Conservation (phyloP, 2,888 invertebrate genomes). For the Standfussiana lucernea region DNA sequence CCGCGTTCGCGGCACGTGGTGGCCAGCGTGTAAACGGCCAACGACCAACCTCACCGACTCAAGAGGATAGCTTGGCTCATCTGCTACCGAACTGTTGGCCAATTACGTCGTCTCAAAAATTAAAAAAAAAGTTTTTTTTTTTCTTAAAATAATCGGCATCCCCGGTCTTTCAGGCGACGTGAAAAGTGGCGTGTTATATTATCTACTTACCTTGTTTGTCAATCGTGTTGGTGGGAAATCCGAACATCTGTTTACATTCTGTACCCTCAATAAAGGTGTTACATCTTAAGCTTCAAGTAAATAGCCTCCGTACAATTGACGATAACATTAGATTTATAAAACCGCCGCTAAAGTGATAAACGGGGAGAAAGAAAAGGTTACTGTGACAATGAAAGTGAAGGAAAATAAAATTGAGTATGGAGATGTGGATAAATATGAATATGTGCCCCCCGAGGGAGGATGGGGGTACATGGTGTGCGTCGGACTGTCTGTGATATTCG, state of each 20-base stretch:
- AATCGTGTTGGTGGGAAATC: slow-evolving; percentile 84
- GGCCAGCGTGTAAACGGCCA: slow-evolving; percentile 36
- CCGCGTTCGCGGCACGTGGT: slow-evolving; percentile 44
- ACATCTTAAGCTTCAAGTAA: slow-evolving; percentile 79
- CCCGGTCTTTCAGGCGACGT: slow-evolving; percentile 23
- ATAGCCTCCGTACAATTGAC: slow-evolving; percentile 75
- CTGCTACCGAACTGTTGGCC: slow-evolving; percentile 69
- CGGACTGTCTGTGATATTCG: slow-evolving; percentile 92
- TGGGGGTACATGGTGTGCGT: slow-evolving; percentile 93
- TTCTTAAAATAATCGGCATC: not conserved
- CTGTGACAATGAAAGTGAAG: slow-evolving; percentile 78
- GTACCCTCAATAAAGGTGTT: slow-evolving; percentile 82
- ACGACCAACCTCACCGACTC: slow-evolving; percentile 52
- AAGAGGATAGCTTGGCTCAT: slow-evolving; percentile 69
- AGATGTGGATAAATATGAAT: slow-evolving; percentile 82
- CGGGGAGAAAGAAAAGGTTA: slow-evolving; percentile 51
- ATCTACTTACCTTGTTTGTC: slow-evolving; percentile 77
- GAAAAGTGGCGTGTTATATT: slow-evolving; percentile 58
- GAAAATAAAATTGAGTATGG: slow-evolving; percentile 76
- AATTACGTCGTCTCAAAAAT: slow-evolving; percentile 63
- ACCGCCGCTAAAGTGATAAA: slow-evolving; percentile 76
- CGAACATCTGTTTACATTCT: slow-evolving; percentile 78
- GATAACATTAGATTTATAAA: slow-evolving; percentile 81
- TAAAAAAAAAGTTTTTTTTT: not conserved
- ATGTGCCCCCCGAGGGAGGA: slow-evolving; percentile 92